Evolutionary conservation across 2,888 invertebrate species (phyloP), one percentile per base, ranked within the genome.

Genomic region (Drosophila picticornis): DNA sequence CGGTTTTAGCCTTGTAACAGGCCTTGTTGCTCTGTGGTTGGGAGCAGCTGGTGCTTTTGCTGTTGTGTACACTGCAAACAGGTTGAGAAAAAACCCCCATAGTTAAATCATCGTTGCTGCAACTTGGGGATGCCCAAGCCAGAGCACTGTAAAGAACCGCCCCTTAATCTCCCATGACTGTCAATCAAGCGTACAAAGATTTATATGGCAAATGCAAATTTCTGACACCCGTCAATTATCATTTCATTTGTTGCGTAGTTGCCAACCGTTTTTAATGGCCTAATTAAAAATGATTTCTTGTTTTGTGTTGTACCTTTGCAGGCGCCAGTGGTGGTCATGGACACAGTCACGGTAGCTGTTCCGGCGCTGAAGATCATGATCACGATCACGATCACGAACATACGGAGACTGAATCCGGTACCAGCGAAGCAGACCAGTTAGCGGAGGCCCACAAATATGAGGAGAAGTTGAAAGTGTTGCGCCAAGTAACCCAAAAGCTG

Each of bases 271-370:
- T 1, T 16, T 46, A 46, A 16, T 25, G 9, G 22, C 46, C 2
- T 4, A 16, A 10, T 40, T 40, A n/a, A 40, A 40, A 40, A 48
- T 60, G n/a, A 36, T 27, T 56, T 51, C 4, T 36, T 56, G 10
- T 51, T 22, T 36, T 55, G 0, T 27, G 10, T 34, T 55, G 2
- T 43, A 56, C 13, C 7, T 51, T 66, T 65, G 6, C 78, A 85
- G 85, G 83, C 61, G 87, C 85, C 52, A 78, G 57, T 46, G 83
- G 74, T 19, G 89, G 89, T 19, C 85, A 85, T 31, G 89, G 89
- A 6, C 85, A 85, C 16, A 85, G 85, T 55, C 85, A 85, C 64
- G 80, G 89, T 64, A 72, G 66, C 52, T 56, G 84, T 61, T 32
- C 58, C 19, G 22, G 58, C 3, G 9, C 69, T 9, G 46, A 1